Percentiles rank a stretch among this genome's conserved stretches.
Evolutionary conservation across 2,888 invertebrate genomes (phyloP).

Genomic region (Cerastoderma edule): DNA sequence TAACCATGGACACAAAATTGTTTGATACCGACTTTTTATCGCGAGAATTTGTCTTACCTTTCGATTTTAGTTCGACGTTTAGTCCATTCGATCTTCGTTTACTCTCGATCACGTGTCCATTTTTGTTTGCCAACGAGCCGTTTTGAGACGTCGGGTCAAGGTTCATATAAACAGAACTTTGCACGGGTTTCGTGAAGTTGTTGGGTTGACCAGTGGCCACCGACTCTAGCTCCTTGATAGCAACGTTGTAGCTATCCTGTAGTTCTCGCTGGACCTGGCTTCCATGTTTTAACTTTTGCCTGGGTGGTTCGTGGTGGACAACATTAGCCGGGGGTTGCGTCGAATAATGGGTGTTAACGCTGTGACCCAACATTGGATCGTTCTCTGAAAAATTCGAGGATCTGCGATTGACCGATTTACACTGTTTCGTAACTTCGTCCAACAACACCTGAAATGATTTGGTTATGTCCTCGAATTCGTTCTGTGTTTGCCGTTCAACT

Average conservation of each 20-base stretch:
- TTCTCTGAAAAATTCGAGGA: constrained; percentile 23
- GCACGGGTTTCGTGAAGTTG: constrained; percentile 27
- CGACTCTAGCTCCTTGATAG: constrained; percentile 57
- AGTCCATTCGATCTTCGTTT: constrained; percentile 36
- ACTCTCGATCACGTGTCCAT: constrained; percentile 16
- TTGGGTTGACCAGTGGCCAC: constrained; percentile 40
- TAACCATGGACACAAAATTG: constrained; percentile 42
- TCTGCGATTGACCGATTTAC: constrained; percentile 46
- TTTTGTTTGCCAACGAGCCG: constrained; percentile 15
- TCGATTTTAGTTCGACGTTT: constrained; percentile 47
- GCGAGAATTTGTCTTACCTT: not conserved
- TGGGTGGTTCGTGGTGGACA: constrained; percentile 40
- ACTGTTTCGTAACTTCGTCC: constrained; percentile 70
- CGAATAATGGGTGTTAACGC: constrained; percentile 15
- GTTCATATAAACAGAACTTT: constrained; percentile 50
- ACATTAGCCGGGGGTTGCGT: constrained; percentile 45
- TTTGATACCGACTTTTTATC: constrained; percentile 11
- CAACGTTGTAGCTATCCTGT: constrained; percentile 56
- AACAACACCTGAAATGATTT: constrained; percentile 76
- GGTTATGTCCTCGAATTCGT: constrained; percentile 76
- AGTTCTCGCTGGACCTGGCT: constrained; percentile 42
- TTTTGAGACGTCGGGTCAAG: constrained; percentile 35
- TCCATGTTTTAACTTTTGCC: constrained; percentile 35
- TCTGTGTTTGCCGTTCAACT: constrained; percentile 71
- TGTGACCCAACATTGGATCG: not conserved